Conservation (phyloP, 2,888 invertebrate genomes). For the Diarsia brunnea region DNA sequence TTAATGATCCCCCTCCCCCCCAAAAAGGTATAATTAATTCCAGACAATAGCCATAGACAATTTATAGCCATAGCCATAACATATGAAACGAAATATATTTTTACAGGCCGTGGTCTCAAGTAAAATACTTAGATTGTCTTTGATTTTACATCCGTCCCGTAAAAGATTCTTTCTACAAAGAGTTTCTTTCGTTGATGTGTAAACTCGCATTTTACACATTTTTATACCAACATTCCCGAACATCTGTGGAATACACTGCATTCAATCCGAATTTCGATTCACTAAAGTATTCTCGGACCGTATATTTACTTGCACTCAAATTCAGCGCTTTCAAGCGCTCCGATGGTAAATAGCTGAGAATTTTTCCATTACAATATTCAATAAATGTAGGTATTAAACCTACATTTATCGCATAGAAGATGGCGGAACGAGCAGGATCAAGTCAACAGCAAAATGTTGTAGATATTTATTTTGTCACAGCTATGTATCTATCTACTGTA, state of each 20-base stretch:
- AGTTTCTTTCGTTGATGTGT: neutral
- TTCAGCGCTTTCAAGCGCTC: constrained; percentile 39
- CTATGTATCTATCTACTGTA: too few species aligned
- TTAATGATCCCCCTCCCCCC: too few species aligned
- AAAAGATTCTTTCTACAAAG: neutral
- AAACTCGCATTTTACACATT: constrained; percentile 5
- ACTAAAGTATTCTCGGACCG: constrained; percentile 24
- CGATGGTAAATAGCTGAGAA: constrained; percentile 37
- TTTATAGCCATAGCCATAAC: neutral
- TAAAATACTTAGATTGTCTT: neutral
- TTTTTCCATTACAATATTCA: constrained; percentile 24
- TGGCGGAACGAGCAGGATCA: neutral
- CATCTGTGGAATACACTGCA: constrained; percentile 10
- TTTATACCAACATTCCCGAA: constrained; percentile 1
- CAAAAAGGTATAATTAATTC: neutral
- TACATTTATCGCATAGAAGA: constrained; percentile 11
- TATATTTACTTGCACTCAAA: constrained; percentile 44
- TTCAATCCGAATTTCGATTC: constrained; percentile 34
- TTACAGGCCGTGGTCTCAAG: too few species aligned
- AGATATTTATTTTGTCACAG: neutral
- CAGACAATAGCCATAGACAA: neutral
- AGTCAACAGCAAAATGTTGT: neutral
- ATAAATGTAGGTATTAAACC: too few species aligned
- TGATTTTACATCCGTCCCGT: neutral
- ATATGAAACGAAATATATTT: neutral